Conservation (phyloP, 1,140 invertebrate species). For the Orius insidiosus region DNA sequence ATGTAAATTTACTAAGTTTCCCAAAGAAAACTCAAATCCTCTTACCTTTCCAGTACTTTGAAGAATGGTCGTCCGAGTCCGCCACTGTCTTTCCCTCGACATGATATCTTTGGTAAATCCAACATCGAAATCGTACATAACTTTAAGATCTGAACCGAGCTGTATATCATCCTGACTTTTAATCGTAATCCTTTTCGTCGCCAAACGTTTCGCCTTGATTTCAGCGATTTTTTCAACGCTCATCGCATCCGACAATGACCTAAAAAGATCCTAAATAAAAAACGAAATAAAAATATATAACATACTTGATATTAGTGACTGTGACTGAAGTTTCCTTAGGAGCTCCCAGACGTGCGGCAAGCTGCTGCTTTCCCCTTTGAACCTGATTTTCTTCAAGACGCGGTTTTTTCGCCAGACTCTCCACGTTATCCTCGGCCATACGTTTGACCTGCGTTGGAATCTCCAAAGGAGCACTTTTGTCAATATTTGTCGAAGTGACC, state of each 20-base stretch:
- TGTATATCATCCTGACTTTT: constrained; percentile 83
- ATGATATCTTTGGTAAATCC: constrained; percentile 93
- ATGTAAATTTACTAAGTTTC: no score
- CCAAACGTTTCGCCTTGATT: constrained; percentile 91
- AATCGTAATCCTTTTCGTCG: constrained; percentile 91
- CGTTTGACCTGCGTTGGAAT: constrained; percentile 86
- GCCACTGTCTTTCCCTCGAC: constrained; percentile 84
- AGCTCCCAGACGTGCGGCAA: constrained; percentile 86
- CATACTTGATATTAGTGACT: constrained; percentile 69
- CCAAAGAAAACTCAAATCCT: no score
- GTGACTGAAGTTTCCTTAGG: constrained; percentile 86
- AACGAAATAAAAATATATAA: neutral
- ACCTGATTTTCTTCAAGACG: constrained; percentile 83
- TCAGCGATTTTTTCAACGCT: constrained; percentile 95
- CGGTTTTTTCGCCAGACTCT: constrained; percentile 72
- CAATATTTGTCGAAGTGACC: constrained; percentile 76
- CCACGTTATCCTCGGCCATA: constrained; percentile 59
- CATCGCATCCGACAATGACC: constrained; percentile 87
- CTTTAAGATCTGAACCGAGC: constrained; percentile 62
- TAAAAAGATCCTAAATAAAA: constrained; percentile 23
- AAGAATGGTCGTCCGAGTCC: constrained; percentile 83
- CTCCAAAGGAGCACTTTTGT: constrained; percentile 92
- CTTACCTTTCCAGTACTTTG: constrained; percentile 86
- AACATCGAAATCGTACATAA: constrained; percentile 86
- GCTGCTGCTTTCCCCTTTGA: constrained; percentile 82